Evolutionary conservation across 2,113 vertebrate species (phyloP).

Genomic region (Anser cygnoides): DNA sequence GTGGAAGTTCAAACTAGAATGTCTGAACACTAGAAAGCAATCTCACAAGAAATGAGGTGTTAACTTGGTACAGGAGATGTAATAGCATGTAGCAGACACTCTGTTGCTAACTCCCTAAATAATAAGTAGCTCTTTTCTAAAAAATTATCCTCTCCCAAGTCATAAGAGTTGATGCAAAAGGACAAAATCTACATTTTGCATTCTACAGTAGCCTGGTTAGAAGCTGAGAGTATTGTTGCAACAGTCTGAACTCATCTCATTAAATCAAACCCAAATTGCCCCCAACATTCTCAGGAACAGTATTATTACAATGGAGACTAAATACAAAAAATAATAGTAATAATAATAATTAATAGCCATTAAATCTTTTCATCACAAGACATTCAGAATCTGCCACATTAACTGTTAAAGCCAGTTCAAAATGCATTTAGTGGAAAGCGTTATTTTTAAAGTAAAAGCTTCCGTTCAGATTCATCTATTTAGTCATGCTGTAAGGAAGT

Average conservation of each 20-base stretch:
- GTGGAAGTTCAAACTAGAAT: not conserved
- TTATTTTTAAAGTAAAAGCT: not conserved
- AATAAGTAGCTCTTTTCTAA: not conserved
- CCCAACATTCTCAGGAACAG: not conserved
- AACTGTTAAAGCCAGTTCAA: not conserved
- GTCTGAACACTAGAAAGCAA: not conserved
- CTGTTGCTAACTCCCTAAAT: not conserved
- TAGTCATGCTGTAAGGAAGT: not conserved
- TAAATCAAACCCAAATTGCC: not conserved
- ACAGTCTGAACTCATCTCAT: not conserved
- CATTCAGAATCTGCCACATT: not conserved
- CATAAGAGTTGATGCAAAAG: not conserved
- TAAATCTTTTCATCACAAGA: not conserved
- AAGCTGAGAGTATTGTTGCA: not conserved
- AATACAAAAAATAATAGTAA: not conserved
- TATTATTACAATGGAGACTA: not conserved
- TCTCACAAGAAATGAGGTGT: not conserved
- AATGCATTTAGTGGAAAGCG: not conserved
- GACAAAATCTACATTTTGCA: not conserved
- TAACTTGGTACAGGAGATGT: not conserved
- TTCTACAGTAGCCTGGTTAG: not conserved
- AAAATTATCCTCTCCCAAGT: not conserved
- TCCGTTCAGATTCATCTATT: not conserved
- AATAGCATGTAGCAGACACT: not conserved
- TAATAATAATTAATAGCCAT: slow-evolving; percentile 7